Evolutionary conservation across 1,140 invertebrate genomes (phyloP), one percentile per base, ranked within the genome.

Genomic region (Zaprionus ghesquierei): DNA sequence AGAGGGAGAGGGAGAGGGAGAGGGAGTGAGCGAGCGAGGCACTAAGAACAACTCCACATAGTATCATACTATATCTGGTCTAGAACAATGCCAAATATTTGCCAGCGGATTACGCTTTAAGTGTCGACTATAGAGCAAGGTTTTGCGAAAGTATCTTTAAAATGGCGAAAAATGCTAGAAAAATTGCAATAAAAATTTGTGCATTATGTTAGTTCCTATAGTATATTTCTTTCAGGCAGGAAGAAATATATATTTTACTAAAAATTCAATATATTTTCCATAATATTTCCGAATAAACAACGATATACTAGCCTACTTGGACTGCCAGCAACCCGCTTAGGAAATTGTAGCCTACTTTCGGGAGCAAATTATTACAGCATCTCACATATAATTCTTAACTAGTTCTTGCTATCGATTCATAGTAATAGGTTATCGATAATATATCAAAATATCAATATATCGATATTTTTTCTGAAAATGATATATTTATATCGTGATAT

Each of bases 41-140:
- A 41, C 35, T 41, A 41, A 51, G 23, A 23, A 23, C 13, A 51
- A 25, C 12, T 51, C 5, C 49, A 51, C 23, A 46, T 12, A 46
- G 41, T 46, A 46, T 46, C 41, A 20, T 22, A 46, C 41, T 22
- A 46, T 51, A 22, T 72, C 41, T 60, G 50, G 63, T 60, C 53
- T 60, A 72, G 35, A 68, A 72, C 69, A 72, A 72, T 72, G 49
- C 12, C 63, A 60, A 72, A 72, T 60, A 72, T 68, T 72, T 72
- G 64, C 25, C 29, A 53, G 9, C 27, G 20, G 49, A 38, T 60
- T 54, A 72, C 59, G 49, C 35, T 72, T 53, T 20, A 72, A 68
- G 25, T 33, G 63, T 23, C 15, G 5, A 15, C 35, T 41, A 6
- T 4, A 12, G 20, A 46, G 18, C 22, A 58, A 6, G n/a, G 31